phyloP scores from a whole-genome alignment of 2,888 invertebrate genomes.

The Rhabditoides inermis region DNA sequence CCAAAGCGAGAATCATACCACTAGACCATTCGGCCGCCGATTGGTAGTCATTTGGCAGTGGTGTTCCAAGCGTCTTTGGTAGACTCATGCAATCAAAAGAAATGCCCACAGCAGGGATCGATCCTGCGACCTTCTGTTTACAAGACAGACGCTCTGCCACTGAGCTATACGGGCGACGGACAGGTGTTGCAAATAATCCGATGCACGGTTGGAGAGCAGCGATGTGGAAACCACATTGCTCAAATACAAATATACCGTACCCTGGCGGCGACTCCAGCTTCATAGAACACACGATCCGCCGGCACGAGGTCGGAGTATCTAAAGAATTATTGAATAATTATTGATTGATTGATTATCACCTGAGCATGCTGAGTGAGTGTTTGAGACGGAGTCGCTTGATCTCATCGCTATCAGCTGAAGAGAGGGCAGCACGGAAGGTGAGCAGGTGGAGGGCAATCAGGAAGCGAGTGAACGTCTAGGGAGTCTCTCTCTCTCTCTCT shows the following conservation, averaged over 20 bases:
- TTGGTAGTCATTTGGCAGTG: too few species aligned
- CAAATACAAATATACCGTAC: constrained; percentile 13
- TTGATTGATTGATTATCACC: not conserved
- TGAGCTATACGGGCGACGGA: too few species aligned
- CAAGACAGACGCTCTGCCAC: too few species aligned
- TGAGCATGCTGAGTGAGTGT: constrained; percentile 22
- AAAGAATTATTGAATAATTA: not conserved
- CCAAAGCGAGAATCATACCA: constrained; percentile 38
- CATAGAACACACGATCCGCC: constrained; percentile 82
- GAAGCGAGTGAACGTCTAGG: too few species aligned
- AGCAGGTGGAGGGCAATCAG: too few species aligned
- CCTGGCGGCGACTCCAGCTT: constrained; percentile 57
- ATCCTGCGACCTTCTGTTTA: too few species aligned
- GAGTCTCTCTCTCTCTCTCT: not conserved
- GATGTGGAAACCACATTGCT: not conserved
- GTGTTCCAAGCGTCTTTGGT: too few species aligned
- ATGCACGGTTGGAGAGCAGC: too few species aligned
- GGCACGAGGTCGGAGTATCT: constrained; percentile 68
- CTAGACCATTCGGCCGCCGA: constrained; percentile 23
- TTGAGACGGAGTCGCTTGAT: constrained; percentile 12
- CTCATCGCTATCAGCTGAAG: not conserved
- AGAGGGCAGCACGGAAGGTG: constrained; percentile 1
- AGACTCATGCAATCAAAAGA: too few species aligned
- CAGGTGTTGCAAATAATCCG: too few species aligned
- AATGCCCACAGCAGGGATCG: too few species aligned